Percentiles rank a stretch among this genome's conserved stretches.
Evolutionary conservation across 2,113 vertebrate genomes (phyloP).

Genomic region (Neopipo cinnamomea): DNA sequence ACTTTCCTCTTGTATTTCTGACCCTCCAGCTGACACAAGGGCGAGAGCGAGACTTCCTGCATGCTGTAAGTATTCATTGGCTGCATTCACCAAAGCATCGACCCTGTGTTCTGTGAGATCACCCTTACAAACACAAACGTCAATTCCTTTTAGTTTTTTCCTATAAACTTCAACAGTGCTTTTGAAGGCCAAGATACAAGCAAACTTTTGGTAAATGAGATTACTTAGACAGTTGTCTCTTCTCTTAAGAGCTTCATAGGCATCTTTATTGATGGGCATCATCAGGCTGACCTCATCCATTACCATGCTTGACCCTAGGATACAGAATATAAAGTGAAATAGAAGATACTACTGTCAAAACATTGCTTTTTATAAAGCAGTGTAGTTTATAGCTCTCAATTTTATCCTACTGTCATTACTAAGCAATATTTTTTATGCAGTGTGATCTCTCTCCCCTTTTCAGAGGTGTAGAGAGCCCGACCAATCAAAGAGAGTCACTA

Average conservation of each 20-base stretch:
- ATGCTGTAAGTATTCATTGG: conserved; percentile 76
- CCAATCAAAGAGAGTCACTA: background rate
- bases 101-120: conserved; percentile 79
- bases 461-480: background rate
- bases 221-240: conserved; percentile 32
- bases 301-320: conserved; percentile 23
- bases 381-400: background rate
- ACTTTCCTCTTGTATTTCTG: conserved; percentile 70
- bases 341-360: background rate
- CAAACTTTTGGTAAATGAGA: conserved; percentile 74
- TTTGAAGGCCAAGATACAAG: conserved; percentile 51
- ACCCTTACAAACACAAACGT: conserved; percentile 82
- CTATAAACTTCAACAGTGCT: conserved; percentile 58
- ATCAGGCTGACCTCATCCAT: background rate
- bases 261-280: conserved; percentile 42
- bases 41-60: conserved; percentile 78
- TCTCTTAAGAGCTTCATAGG: conserved; percentile 58
- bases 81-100: conserved; percentile 87
- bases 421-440: background rate
- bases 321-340: conserved; percentile 18
- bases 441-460: background rate
- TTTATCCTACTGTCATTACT: background rate
- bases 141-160: conserved; percentile 22
- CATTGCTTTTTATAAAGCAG: background rate
- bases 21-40: conserved; percentile 77